Conservation (phyloP, 2,113 vertebrate genomes). For the Glaucidium brasilianum region DNA sequence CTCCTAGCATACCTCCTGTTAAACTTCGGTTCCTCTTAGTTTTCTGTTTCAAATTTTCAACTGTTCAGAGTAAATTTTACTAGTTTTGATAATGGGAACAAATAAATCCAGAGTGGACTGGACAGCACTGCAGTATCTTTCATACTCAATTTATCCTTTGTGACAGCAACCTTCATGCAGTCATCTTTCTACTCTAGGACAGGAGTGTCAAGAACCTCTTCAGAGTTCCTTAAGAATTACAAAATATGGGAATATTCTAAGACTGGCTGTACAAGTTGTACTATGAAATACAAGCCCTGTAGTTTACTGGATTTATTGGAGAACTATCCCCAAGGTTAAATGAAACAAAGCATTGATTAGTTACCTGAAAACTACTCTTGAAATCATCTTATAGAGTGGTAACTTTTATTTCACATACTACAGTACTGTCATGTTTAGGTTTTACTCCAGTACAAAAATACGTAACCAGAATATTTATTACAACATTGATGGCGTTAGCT, state of each 20-base stretch:
- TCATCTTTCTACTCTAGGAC: not conserved
- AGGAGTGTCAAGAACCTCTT: not conserved
- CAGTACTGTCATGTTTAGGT: not conserved
- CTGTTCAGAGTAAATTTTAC: not conserved
- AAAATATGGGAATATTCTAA: not conserved
- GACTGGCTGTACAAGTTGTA: not conserved
- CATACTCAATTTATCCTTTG: not conserved
- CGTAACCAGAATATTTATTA: not conserved
- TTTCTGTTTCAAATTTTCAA: not conserved
- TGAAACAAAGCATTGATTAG: not conserved
- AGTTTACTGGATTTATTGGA: not conserved
- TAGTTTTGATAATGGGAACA: not conserved
- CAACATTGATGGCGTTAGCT: not conserved
- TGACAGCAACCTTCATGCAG: not conserved
- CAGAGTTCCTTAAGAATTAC: not conserved
- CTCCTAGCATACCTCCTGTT: not conserved
- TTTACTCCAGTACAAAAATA: not conserved
- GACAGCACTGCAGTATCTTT: not conserved
- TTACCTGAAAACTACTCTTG: not conserved
- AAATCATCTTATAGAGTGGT: not conserved
- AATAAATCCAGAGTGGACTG: not conserved
- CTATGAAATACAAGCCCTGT: not conserved
- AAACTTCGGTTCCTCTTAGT: not conserved
- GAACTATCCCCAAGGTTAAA: not conserved
- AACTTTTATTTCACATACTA: conserved; percentile 11